Percentiles rank a stretch among this genome's conserved stretches.
Evolutionary conservation across 2,888 invertebrate species (phyloP).

Genomic region (Rhingia rostrata): DNA sequence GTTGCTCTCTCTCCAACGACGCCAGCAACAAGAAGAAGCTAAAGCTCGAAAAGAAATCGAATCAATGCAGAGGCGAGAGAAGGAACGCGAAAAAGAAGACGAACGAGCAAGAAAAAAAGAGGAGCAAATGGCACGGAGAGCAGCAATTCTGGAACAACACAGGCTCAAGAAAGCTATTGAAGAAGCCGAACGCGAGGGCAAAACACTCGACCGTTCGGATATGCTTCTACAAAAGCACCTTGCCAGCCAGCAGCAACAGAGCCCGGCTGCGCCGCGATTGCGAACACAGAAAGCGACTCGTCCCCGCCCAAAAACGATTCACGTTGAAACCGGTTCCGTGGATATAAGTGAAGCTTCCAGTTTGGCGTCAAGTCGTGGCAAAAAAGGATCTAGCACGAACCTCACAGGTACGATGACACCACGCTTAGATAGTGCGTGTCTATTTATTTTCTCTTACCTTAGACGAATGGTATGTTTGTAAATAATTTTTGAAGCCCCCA

Average conservation of each 20-base stretch:
- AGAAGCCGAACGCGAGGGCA: constrained; percentile 95
- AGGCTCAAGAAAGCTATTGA: constrained; percentile 96
- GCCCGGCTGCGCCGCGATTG: constrained; percentile 84
- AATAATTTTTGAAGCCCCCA: constrained; percentile 13
- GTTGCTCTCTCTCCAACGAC: constrained; percentile 93
- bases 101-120: constrained; percentile 89
- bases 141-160: constrained; percentile 95
- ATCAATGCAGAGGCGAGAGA: constrained; percentile 88
- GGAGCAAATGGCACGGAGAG: constrained; percentile 93
- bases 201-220: constrained; percentile 89
- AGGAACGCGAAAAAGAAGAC: constrained; percentile 90
- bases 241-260: constrained; percentile 76
- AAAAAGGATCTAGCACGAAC: constrained; percentile 92
- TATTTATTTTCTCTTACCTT: constrained; percentile 20
- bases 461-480: constrained; percentile 29
- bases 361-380: constrained; percentile 86
- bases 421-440: neutral
- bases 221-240: constrained; percentile 85
- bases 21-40: constrained; percentile 94
- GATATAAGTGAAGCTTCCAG: constrained; percentile 91
- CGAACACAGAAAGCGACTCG: constrained; percentile 87
- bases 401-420: constrained; percentile 87
- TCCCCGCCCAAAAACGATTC: constrained; percentile 94
- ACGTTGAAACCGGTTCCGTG: constrained; percentile 91
- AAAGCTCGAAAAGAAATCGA: constrained; percentile 93